These are phyloP conservation scores for Callinectes sapidus DNA, from an alignment of 2,888 invertebrate species.

Conservation along the genomic window DNA sequence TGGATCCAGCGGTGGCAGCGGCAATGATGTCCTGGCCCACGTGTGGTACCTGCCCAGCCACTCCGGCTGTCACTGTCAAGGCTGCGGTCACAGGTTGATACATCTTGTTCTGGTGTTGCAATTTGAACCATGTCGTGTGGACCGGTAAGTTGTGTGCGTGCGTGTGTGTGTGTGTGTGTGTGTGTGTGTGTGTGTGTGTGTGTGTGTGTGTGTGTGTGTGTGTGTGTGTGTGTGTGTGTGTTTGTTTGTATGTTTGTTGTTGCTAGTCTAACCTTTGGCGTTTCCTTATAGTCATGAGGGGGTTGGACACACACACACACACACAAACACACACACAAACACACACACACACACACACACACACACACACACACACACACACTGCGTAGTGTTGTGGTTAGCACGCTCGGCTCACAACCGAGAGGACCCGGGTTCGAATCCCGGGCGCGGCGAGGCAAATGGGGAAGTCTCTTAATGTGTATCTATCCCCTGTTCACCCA, in stretches of 20 bases:
- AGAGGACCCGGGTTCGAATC: too few species aligned
- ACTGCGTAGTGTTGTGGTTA: too few species aligned
- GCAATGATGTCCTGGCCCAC: not conserved
- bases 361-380: conserved; percentile 10
- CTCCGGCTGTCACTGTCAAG: not conserved
- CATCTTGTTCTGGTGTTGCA: not conserved
- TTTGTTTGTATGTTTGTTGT: too few species aligned
- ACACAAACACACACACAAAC: not conserved
- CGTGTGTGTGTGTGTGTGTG: conserved; percentile 21
- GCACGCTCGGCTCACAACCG: too few species aligned
- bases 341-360: conserved; percentile 1
- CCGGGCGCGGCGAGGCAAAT: too few species aligned
- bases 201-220: conserved; percentile 2
- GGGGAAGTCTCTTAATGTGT: too few species aligned
- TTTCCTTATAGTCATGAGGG: not conserved
- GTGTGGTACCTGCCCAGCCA: not conserved
- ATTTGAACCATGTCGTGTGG: not conserved
- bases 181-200: conserved; percentile 17
- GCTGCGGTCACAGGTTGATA: not conserved
- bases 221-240: not conserved
- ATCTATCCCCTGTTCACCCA: too few species aligned
- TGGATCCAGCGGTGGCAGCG: not conserved
- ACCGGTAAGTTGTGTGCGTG: not conserved
- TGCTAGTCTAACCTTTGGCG: not conserved
- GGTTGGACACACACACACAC: not conserved